A percentile compares a stretch with the other conserved stretches of the same genome.
These are phyloP conservation scores for Lasioglossum leucozonium DNA, from an alignment of 2,888 invertebrate species.

Conservation along the genomic window DNA sequence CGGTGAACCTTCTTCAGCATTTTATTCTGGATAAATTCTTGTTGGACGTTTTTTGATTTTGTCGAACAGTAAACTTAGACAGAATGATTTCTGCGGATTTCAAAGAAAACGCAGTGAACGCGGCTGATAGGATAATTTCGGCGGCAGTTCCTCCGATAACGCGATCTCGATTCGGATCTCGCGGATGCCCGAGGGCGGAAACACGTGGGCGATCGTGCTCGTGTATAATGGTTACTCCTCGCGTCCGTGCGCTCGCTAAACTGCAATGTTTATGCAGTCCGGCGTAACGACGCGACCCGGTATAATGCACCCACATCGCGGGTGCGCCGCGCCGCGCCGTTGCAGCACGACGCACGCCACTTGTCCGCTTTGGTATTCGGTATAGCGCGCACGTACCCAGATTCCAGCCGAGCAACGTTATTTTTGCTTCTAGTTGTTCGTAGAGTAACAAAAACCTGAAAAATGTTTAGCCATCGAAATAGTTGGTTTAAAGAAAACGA, in stretches of 20 bases:
- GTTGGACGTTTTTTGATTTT: no score
- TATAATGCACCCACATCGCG: conserved; percentile 79
- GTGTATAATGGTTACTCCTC: conserved; percentile 78
- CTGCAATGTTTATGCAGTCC: conserved; percentile 78
- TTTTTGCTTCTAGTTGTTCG: background rate
- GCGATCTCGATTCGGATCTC: conserved; percentile 14
- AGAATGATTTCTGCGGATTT: background rate
- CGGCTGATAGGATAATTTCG: background rate
- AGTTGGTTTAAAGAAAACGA: no score
- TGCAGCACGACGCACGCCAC: conserved; percentile 44
- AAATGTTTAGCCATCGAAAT: no score
- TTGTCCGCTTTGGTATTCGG: conserved; percentile 62
- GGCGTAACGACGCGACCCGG: conserved; percentile 70
- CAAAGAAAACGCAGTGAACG: background rate
- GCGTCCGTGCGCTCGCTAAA: conserved; percentile 71
- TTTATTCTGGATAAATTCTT: no score
- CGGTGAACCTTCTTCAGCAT: background rate
- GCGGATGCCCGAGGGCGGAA: conserved; percentile 78
- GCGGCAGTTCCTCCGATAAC: background rate
- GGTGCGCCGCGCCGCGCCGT: conserved; percentile 22
- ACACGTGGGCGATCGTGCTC: conserved; percentile 78
- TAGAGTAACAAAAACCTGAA: no score
- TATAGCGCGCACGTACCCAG: background rate
- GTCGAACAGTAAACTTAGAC: no score
- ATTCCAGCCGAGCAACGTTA: background rate